Evolutionary conservation across 2,113 vertebrate genomes (phyloP).

Genomic region (Axis porcinus): DNA sequence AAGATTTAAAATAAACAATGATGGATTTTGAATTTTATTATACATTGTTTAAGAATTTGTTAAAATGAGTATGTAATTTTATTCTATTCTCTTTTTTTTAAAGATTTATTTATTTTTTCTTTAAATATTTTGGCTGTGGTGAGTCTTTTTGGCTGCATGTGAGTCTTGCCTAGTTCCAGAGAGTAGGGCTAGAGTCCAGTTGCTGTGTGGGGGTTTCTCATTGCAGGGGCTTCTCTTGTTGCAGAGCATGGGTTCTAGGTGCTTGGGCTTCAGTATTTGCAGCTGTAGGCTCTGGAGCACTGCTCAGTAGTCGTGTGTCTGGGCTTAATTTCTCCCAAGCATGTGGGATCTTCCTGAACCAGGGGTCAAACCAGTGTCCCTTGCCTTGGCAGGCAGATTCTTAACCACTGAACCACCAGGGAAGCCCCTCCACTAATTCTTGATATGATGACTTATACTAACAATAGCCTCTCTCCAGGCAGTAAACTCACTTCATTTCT

Average conservation of each 20-base stretch:
- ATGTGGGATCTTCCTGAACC: neutral
- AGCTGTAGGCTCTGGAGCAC: neutral
- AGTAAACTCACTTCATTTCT: neutral
- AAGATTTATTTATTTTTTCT: neutral
- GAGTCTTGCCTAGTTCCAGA: neutral
- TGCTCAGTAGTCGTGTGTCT: neutral
- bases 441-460: neutral
- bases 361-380: neutral
- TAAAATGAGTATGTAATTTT: neutral
- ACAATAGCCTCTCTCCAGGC: neutral
- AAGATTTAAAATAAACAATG: neutral
- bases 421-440: neutral
- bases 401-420: neutral
- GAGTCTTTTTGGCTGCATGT: neutral
- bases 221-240: neutral
- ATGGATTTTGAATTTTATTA: neutral
- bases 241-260: neutral
- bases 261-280: neutral
- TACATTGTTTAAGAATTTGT: neutral
- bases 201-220: rapidly evolving
- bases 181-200: rapidly evolving
- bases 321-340: neutral
- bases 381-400: neutral
- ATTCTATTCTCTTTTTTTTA: neutral
- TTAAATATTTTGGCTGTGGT: neutral